A percentile compares a stretch with the other conserved stretches of the same genome.
Conservation (phyloP, 2,113 vertebrate genomes). For the Notothenia coriiceps region DNA sequence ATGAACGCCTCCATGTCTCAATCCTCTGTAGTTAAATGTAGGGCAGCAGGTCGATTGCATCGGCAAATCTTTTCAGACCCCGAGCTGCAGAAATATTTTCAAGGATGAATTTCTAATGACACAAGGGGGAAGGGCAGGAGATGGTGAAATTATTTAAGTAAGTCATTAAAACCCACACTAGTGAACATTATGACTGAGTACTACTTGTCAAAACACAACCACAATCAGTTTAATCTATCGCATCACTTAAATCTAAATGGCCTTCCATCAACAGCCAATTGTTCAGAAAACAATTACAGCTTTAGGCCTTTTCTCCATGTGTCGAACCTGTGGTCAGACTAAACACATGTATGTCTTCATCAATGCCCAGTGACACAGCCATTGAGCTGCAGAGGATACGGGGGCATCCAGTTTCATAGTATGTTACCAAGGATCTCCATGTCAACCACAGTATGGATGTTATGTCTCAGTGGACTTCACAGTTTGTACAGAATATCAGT, state of each 20-base stretch:
- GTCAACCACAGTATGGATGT: conserved; percentile 32
- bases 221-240: neutral
- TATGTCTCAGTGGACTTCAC: neutral
- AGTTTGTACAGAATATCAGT: no score
- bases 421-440: conserved; percentile 25
- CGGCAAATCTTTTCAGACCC: conserved; percentile 28
- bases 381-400: neutral
- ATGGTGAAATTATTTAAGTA: conserved; percentile 27
- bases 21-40: conserved; percentile 38
- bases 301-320: neutral
- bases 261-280: neutral
- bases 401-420: conserved; percentile 10
- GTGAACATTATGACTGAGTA: conserved; percentile 1
- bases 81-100: conserved; percentile 37
- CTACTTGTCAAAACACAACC: conserved; percentile 11
- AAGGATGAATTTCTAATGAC: conserved; percentile 60
- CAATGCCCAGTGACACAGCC: conserved; percentile 22
- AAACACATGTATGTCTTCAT: conserved; percentile 8
- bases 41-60: conserved; percentile 53
- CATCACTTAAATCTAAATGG: conserved; percentile 3
- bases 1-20: conserved; percentile 4
- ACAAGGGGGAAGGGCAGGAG: neutral
- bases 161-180: conserved; percentile 48
- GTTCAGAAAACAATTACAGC: neutral
- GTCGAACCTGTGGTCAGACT: conserved; percentile 7